These are phyloP conservation scores for Aythya baeri DNA, from an alignment of 2,113 vertebrate genomes.

Conservation along the genomic window DNA sequence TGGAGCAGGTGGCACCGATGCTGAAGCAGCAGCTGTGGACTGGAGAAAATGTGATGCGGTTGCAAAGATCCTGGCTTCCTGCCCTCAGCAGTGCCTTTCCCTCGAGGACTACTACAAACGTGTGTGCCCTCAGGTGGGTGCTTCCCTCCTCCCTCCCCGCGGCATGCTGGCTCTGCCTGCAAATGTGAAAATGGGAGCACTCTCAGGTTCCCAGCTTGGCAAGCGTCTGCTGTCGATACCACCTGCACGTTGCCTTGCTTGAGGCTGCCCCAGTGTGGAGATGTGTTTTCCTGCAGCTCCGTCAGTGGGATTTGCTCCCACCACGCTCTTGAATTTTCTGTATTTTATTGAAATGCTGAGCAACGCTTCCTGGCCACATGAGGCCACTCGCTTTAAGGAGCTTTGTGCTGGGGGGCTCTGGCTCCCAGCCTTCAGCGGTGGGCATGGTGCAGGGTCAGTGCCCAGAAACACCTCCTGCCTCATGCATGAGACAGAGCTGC, in stretches of 20 bases:
- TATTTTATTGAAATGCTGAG: not conserved
- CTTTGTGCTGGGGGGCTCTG: not conserved
- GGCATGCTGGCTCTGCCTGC: not conserved
- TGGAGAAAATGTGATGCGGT: constrained; percentile 91
- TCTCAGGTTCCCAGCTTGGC: not conserved
- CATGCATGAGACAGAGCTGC: rapidly evolving
- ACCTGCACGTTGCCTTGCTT: rapidly evolving
- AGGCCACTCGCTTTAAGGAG: not conserved
- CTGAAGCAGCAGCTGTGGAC: constrained; percentile 81
- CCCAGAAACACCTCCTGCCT: rapidly evolving
- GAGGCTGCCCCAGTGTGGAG: rapidly evolving
- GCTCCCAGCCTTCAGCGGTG: not conserved
- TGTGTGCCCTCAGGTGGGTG: constrained; percentile 90
- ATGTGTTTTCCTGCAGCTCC: not conserved
- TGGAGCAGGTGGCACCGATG: constrained; percentile 62
- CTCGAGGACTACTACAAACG: constrained; percentile 84
- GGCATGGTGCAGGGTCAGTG: not conserved
- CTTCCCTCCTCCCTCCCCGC: not conserved
- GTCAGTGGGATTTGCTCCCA: rapidly evolving
- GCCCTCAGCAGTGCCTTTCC: constrained; percentile 90
- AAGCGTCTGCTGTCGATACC: not conserved
- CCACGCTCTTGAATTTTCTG: not conserved
- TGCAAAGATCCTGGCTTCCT: constrained; percentile 89
- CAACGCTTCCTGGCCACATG: rapidly evolving
- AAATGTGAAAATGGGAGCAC: not conserved